Evolutionary conservation across 1,140 invertebrate genomes (phyloP), one percentile per base, ranked within the genome.

Genomic region (Dinoponera quadriceps): DNA sequence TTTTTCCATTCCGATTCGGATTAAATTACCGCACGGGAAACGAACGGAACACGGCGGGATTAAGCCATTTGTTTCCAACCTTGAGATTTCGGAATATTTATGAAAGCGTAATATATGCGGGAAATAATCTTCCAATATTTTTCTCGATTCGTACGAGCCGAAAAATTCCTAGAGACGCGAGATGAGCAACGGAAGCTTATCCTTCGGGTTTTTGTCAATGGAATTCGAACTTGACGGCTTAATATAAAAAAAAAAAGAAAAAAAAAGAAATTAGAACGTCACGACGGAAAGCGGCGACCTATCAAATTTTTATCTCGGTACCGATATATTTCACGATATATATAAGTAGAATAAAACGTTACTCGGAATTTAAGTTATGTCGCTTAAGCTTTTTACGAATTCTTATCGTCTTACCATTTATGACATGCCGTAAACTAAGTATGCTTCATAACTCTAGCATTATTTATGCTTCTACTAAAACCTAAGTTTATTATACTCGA

Each of bases 361-460:
- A 25, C 68, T 48, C 3, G 20, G 63, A 78, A 68, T 78, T 25
- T 68, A 68, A 63, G 62, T 77, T 63, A 44, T 20, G 29, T 55
- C 16, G n/a, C 22, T 1, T 27, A 29, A 77, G 44, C 16, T n/a
- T 33, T 78, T 44, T 69, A 7, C 3, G 49, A 78, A 78, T 57
- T 69, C 38, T 78, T 69, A 78, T 78, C 73, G 22, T 68, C 18
- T 68, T 22, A 27, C 22, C 5, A 57, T 69, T 78, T 69, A 69
- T 78, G 69, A 69, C 68, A 60, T 55, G 38, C 55, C 49, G 13
- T 69, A 68, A 57, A 38, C 49, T 27, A 78, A 69, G 55, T 68
- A 78, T 69, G 25, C 54, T 69, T 44, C 25, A 16, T 78, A 29
- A 69, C 22, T 68, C 18, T 71, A 80, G 48, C 55, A 44, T 57